Conservation (phyloP, 2,113 vertebrate species). For the Rhinichthys klamathensis region DNA sequence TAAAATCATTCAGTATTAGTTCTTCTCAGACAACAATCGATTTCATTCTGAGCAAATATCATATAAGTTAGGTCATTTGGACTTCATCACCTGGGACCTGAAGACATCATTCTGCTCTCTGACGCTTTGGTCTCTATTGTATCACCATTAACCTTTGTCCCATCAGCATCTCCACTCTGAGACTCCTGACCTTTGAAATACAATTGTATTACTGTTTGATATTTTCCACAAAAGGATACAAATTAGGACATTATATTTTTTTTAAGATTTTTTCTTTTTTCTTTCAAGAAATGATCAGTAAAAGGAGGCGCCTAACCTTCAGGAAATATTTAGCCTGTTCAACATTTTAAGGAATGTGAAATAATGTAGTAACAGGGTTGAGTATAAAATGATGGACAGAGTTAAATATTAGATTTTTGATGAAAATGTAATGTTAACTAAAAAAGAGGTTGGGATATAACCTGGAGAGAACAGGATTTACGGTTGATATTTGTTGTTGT, state of each 20-base stretch:
- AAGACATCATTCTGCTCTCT: slow-evolving; percentile 15
- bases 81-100: slow-evolving; percentile 59
- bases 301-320: background rate
- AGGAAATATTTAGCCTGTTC: background rate
- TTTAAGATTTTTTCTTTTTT: background rate
- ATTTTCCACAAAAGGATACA: background rate
- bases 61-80: background rate
- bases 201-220: background rate
- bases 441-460: background rate
- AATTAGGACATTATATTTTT: background rate
- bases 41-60: background rate
- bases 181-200: background rate
- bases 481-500: background rate
- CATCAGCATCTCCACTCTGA: background rate
- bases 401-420: background rate
- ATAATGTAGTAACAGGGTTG: background rate
- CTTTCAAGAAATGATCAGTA: background rate
- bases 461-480: background rate
- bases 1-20: background rate
- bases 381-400: background rate
- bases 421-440: background rate
- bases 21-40: background rate
- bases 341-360: background rate
- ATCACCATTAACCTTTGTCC: background rate
- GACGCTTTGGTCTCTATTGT: background rate